Percentiles rank a stretch among this genome's conserved stretches.
Evolutionary conservation across 2,797 vertebrate genomes (phyloP).

Genomic region (Amniataba percoides): DNA sequence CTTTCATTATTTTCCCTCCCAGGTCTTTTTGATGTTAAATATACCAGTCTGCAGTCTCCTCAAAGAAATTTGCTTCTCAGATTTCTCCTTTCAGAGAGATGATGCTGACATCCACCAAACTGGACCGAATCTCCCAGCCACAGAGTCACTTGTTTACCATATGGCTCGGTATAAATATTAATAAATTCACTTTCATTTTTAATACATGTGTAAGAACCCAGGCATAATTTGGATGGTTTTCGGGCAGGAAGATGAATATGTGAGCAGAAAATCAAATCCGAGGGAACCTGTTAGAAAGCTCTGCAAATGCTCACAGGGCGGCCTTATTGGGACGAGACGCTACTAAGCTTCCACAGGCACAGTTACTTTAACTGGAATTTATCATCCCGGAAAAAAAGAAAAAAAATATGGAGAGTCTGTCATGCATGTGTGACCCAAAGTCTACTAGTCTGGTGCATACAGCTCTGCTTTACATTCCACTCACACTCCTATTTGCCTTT

Average conservation of each 20-base stretch:
- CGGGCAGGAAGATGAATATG: conserved; percentile 29
- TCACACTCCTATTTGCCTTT: conserved; percentile 77
- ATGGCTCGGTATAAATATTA: conserved; percentile 68
- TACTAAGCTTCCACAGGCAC: conserved; percentile 38
- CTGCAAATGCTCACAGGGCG: conserved; percentile 26
- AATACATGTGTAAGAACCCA: conserved; percentile 54
- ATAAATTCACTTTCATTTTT: conserved; percentile 65
- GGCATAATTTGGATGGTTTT: conserved; percentile 45
- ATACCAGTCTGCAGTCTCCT: conserved; percentile 48
- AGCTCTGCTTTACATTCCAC: conserved; percentile 81
- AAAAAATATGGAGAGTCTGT: conserved; percentile 37
- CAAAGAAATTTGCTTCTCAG: conserved; percentile 46
- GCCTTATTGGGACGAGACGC: conserved; percentile 33
- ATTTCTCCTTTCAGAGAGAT: conserved; percentile 33
- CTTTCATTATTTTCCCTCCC: conserved; percentile 39
- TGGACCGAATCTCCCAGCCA: conserved; percentile 58
- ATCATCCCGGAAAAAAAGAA: conserved; percentile 23
- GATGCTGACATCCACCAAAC: conserved; percentile 59
- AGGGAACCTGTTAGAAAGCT: conserved; percentile 33
- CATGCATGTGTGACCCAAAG: conserved; percentile 70
- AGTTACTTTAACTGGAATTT: conserved; percentile 52
- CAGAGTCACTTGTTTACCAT: conserved; percentile 66
- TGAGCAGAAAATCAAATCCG: conserved; percentile 29
- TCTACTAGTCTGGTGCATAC: conserved; percentile 60
- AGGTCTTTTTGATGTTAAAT: conserved; percentile 56